These are phyloP conservation scores for Ectemnius cavifrons DNA, from an alignment of 2,888 invertebrate genomes.

Conservation along the genomic window DNA sequence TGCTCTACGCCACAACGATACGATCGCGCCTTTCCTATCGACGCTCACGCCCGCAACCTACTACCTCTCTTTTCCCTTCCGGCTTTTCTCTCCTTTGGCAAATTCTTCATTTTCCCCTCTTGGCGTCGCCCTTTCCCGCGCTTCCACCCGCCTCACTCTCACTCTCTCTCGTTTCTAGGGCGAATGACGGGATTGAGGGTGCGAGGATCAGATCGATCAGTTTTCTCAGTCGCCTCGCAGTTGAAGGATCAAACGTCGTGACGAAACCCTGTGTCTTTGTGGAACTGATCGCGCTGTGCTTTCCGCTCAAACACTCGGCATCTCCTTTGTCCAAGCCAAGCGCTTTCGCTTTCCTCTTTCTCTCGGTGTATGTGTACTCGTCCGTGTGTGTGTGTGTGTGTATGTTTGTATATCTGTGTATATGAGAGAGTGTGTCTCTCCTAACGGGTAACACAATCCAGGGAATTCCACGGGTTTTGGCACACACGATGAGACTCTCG, in stretches of 20 bases:
- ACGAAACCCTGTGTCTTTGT: background rate
- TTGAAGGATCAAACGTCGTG: slow-evolving; percentile 13
- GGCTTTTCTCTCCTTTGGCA: slow-evolving; percentile 15
- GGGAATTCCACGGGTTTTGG: background rate
- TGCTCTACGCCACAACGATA: slow-evolving; percentile 75
- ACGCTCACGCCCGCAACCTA: slow-evolving; percentile 54
- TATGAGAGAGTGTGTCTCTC: too few relatives aligned
- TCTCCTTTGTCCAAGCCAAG: slow-evolving; percentile 12
- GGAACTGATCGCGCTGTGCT: slow-evolving; percentile 14
- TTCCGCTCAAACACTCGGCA: slow-evolving; percentile 25
- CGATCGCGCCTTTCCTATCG: slow-evolving; percentile 52
- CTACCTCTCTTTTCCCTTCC: background rate
- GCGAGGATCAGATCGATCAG: slow-evolving; percentile 3
- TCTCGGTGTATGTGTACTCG: too few relatives aligned
- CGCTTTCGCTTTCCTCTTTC: slow-evolving; percentile 53
- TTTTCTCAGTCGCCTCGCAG: slow-evolving; percentile 2
- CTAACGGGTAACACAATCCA: too few relatives aligned
- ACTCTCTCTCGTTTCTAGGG: slow-evolving; percentile 15
- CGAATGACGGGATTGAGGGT: slow-evolving; percentile 31
- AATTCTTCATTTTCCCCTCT: too few relatives aligned
- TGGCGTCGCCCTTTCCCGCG: too few relatives aligned
- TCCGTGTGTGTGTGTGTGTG: too few relatives aligned
- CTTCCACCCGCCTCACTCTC: too few relatives aligned
- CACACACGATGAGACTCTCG: slow-evolving; percentile 1
- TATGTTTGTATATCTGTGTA: too few relatives aligned